Evolutionary conservation across 2,888 invertebrate genomes (phyloP), one percentile per base, ranked within the genome.

Genomic region (Mongoloraphidia duomilia): DNA sequence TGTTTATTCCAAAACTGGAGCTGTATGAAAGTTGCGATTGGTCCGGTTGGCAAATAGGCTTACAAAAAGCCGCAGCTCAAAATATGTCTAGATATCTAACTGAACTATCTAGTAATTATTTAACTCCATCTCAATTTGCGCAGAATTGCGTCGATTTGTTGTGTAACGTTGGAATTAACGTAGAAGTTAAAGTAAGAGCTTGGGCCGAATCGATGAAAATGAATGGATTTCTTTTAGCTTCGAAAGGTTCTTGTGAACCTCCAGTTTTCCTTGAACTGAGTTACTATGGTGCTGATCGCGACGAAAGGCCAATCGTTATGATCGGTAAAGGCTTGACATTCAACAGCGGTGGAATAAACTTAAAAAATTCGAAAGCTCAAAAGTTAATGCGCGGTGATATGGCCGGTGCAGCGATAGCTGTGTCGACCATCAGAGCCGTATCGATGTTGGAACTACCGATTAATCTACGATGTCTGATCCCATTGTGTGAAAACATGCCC

Each of bases 371-470:
- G 10, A 61, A 71, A 8, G 74, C 76, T 38, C 76, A 87, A 67
- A 74, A 73, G 51, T 70, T 74, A 55, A 88, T 88, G 87, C 72
- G 83, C 52, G 87, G 81, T 1, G 89, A 90, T 60, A 88, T 90
- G 88, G 85, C 85, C 0, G 89, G 89, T 2, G 89, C 88, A 1
- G 89, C 89, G 1, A 80, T 81, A 58, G 83, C 85, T 2, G 71
- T 84, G 4, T 82, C 82, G 0, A 73, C 82, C 3, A 76, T 83
- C 44, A 71, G 79, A 47, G 80, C 86, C 0, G 79, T 82, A 0
- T 81, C 86, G 2, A 70, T 75, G 13, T 71, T 88, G 0, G 75
- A 79, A 52, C 65, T 86, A n/a, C 84, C 85, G 3, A 66, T 87
- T 39, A 84, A 88, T 63, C 73, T 90, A 40, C 65, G 79, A 61